Conservation (phyloP, 2,113 vertebrate genomes). For the Calyptommatus sinebrachiatus region DNA sequence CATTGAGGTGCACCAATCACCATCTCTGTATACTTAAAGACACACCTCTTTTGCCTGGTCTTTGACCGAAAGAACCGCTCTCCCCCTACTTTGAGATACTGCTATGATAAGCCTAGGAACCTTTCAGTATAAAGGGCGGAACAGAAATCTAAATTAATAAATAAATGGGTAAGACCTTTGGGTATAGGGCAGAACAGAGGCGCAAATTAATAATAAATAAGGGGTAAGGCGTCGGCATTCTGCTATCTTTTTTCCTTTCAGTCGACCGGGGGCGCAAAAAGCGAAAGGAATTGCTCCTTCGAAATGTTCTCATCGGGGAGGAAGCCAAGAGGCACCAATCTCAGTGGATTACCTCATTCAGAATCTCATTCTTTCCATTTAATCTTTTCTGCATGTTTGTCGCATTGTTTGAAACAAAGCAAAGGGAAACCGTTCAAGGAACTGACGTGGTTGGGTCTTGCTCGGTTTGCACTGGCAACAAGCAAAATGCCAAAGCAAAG, state of each 20-base stretch:
- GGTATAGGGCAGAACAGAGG: too few relatives aligned
- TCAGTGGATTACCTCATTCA: background rate
- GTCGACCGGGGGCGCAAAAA: background rate
- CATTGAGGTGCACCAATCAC: too few relatives aligned
- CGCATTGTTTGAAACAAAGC: background rate
- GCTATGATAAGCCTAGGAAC: too few relatives aligned
- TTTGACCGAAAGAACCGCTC: too few relatives aligned
- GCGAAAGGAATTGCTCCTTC: background rate
- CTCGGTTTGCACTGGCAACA: background rate
- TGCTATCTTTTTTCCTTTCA: background rate
- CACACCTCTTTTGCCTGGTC: too few relatives aligned
- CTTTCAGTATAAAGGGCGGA: too few relatives aligned
- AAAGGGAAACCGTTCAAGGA: background rate
- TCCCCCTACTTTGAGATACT: too few relatives aligned
- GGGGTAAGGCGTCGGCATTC: background rate
- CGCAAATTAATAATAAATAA: too few relatives aligned
- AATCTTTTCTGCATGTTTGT: background rate
- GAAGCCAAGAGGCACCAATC: background rate
- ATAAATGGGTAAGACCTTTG: too few relatives aligned
- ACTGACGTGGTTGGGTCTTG: background rate
- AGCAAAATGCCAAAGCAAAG: background rate
- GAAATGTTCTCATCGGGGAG: background rate
- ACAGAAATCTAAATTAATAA: too few relatives aligned
- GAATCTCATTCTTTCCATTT: background rate
- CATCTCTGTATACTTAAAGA: too few relatives aligned